Percentiles rank a stretch among this genome's conserved stretches.
phyloP scores from a whole-genome alignment of 2,113 vertebrate species.

The Psettodes erumei region DNA sequence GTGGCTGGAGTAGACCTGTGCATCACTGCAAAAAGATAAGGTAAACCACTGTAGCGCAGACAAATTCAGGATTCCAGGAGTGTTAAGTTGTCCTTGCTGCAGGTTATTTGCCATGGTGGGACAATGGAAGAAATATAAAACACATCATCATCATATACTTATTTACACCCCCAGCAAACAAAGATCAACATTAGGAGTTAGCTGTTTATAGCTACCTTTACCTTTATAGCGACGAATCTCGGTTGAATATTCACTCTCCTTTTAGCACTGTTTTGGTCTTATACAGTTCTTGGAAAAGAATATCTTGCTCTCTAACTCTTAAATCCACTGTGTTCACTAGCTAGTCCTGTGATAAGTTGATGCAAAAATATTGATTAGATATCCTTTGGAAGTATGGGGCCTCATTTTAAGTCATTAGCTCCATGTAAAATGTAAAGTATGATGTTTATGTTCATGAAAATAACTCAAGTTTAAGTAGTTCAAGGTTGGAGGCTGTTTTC shows the following conservation, averaged over 20 bases:
- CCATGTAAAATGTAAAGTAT: neutral
- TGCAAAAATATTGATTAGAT: neutral
- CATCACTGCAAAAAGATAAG: too few species aligned
- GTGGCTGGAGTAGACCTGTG: too few species aligned
- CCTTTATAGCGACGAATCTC: neutral
- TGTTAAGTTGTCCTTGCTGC: too few species aligned
- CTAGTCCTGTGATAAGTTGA: neutral
- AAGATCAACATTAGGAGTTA: neutral
- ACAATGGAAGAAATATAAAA: too few species aligned
- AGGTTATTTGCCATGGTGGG: too few species aligned
- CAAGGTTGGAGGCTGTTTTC: neutral
- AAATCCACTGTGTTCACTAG: neutral
- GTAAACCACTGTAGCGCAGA: too few species aligned
- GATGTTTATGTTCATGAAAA: neutral
- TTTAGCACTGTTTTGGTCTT: neutral
- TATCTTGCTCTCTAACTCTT: neutral
- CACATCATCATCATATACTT: neutral
- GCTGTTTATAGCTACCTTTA: neutral
- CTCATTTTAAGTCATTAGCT: neutral
- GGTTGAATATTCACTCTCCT: neutral
- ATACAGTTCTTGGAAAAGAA: too few species aligned
- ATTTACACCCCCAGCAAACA: neutral
- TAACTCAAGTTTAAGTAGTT: neutral
- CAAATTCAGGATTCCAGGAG: too few species aligned
- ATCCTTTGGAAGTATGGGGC: neutral